Base-by-base conservation (phyloP, 2,113 vertebrate species). In the Thunnus thynnus region DNA sequence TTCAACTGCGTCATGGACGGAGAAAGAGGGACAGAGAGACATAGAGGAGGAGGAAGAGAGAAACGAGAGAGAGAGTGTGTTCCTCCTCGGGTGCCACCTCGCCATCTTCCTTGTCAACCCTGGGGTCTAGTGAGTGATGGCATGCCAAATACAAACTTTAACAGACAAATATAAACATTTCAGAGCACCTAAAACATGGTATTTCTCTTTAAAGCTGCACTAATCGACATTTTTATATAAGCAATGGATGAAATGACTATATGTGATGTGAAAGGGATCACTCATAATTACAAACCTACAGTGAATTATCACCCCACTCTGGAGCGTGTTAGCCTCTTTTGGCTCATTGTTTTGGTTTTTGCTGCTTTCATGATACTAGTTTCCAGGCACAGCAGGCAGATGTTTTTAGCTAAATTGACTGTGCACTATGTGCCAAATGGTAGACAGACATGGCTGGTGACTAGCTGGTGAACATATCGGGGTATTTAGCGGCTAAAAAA, bases 1-100 rank as follows among this genome's bases (percentile, higher is more conserved):
- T 32, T 81, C 72, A 78, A 63, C 64, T 72, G 55, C 62, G 13
- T 69, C 46, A 67, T 3, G 52, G 69, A 67, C 1, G 2, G 57
- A 71, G 54, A 20, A 36, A 50, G 10, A 17, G 1, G 9, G 22
- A 55, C n/a, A 47, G 36, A 30, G 50, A 61, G 51, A 47, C 32
- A 6, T 36, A 36, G 32, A 36, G 32, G 13, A 17, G 22, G 22
- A 22, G 58, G 73, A 12, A 17, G 14, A 18, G 48, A 63, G 30
- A 20, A 0, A 55, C 11, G 68, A 63, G 18, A 30, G 55, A 54
- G 55, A 48, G 25, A 18, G 41, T 36, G 36, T 20, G 14, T 36
- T 66, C 14, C 36, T 47, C 18, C 44, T 63, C 32, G 62, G 70
- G 76, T 56, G 55, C 47, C 47, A 64, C 51, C 17, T 57, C 2